Evolutionary conservation across 2,888 invertebrate species (phyloP).

Genomic region (Ypsolopha scabrella): DNA sequence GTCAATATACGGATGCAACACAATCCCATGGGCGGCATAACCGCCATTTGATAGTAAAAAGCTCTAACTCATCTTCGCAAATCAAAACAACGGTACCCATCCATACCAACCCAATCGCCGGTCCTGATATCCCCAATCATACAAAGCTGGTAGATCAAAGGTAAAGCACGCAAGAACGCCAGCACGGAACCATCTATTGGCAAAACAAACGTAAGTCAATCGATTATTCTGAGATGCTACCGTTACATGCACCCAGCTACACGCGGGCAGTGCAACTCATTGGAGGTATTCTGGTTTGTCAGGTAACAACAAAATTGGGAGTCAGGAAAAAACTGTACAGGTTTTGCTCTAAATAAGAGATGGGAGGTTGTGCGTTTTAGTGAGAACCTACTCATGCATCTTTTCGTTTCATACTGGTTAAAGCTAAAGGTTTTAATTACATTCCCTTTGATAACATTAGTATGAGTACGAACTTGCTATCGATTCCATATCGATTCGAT

Average conservation of each 20-base stretch:
- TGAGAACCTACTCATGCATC: no score
- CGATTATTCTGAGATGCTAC: conserved; percentile 55
- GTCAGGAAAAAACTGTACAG: neutral
- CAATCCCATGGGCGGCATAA: neutral
- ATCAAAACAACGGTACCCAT: no score
- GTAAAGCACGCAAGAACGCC: neutral
- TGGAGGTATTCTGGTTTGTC: neutral
- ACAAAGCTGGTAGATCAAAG: neutral
- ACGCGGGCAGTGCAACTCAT: neutral
- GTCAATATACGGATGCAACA: no score
- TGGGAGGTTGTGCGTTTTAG: no score
- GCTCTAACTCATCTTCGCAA: conserved; percentile 12
- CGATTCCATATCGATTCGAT: no score
- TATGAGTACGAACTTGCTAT: no score
- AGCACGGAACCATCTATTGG: conserved; percentile 55
- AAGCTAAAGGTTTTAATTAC: no score
- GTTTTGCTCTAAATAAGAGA: no score
- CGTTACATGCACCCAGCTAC: conserved; percentile 35
- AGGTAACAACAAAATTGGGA: neutral
- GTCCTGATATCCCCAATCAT: neutral
- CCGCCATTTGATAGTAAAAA: neutral
- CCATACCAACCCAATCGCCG: no score
- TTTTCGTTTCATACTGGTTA: no score
- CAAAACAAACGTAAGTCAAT: conserved; percentile 57
- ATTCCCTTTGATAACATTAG: no score